phyloP scores from a whole-genome alignment of 1,140 invertebrate species.

The Oreohelix idahoensis region DNA sequence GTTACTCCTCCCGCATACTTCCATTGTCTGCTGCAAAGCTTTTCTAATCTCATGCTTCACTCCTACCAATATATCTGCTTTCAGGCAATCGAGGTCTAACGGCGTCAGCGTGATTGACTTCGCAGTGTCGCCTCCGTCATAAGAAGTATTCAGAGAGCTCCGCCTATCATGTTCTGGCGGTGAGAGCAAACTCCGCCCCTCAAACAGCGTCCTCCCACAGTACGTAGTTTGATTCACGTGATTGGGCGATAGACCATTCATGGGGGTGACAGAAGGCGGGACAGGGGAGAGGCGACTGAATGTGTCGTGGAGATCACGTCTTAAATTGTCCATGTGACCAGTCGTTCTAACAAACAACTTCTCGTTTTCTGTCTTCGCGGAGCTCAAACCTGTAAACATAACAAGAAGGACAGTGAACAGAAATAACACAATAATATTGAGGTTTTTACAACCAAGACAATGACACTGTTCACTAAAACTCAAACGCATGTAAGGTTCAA shows the following conservation, averaged over 20 bases:
- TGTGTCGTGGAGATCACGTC: conserved; percentile 73
- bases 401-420: too few relatives aligned
- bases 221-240: conserved; percentile 22
- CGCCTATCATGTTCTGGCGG: conserved; percentile 1
- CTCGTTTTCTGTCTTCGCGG: conserved; percentile 75
- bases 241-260: conserved; percentile 17
- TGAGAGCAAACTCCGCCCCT: conserved; percentile 11
- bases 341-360: conserved; percentile 71
- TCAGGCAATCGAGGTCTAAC: conserved; percentile 68
- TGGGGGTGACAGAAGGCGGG: background rate
- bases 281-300: conserved; percentile 43
- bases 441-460: too few relatives aligned
- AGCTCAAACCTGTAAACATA: conserved; percentile 27
- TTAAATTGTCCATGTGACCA: conserved; percentile 75
- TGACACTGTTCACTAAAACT: too few relatives aligned
- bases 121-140: background rate
- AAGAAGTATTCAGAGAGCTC: conserved; percentile 20
- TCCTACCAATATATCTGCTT: conserved; percentile 68
- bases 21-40: conserved; percentile 45
- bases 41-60: conserved; percentile 68
- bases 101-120: conserved; percentile 35
- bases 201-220: conserved; percentile 9
- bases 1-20: background rate
- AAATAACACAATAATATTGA: too few relatives aligned
- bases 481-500: too few relatives aligned